These are phyloP conservation scores for Apus apus DNA, from an alignment of 2,113 vertebrate genomes.

Conservation along the genomic window DNA sequence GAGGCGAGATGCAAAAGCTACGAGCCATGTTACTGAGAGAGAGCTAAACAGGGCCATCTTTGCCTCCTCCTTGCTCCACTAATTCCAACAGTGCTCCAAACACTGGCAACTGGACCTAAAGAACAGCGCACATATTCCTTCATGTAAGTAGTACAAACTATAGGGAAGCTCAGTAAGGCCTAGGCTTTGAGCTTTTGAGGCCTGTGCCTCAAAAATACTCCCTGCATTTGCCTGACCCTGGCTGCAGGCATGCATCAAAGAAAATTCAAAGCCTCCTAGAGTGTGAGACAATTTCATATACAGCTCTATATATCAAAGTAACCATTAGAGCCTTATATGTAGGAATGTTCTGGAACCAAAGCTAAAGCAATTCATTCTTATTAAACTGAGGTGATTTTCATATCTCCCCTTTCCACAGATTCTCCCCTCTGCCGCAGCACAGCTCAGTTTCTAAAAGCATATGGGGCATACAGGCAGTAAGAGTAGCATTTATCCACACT, in stretches of 20 bases:
- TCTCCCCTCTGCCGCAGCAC: neutral
- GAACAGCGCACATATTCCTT: neutral
- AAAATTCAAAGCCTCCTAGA: neutral
- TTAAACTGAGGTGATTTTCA: neutral
- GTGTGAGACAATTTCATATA: neutral
- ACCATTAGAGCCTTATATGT: neutral
- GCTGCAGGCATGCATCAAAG: neutral
- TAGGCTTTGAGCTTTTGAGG: neutral
- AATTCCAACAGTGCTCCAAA: neutral
- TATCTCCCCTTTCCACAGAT: neutral
- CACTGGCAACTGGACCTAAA: neutral
- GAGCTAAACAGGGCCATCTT: neutral
- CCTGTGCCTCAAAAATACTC: neutral
- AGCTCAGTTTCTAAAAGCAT: neutral
- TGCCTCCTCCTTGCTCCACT: neutral
- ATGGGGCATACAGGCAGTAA: neutral
- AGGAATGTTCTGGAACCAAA: neutral
- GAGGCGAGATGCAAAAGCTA: neutral
- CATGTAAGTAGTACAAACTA: accelerated
- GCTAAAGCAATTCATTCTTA: neutral
- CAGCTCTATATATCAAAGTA: neutral
- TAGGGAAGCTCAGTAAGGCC: neutral
- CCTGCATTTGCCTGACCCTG: neutral
- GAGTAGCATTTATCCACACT: neutral
- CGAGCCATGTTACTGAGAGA: neutral